Conservation (phyloP, 2,113 vertebrate genomes). For the Chloroceryle aenea region DNA sequence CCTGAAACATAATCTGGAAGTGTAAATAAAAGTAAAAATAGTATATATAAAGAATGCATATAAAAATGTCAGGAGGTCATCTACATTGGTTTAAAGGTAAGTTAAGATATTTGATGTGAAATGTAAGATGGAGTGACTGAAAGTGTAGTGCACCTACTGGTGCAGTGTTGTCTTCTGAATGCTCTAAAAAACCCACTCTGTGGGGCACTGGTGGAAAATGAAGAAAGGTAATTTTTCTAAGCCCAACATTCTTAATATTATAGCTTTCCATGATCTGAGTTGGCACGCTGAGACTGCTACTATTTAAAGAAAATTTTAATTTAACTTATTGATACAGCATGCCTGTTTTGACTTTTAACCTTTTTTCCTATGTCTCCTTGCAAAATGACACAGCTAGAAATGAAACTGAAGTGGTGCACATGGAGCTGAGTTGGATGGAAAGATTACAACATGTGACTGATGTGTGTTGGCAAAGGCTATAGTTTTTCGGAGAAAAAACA, state of each 20-base stretch:
- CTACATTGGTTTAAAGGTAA: not conserved
- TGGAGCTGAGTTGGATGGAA: not conserved
- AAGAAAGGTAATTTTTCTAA: not conserved
- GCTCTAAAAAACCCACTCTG: not conserved
- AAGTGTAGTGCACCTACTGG: not conserved
- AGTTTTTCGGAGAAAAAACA: not conserved
- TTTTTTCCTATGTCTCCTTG: not conserved
- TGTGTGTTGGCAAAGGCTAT: not conserved
- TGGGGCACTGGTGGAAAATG: not conserved
- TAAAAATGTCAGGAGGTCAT: not conserved
- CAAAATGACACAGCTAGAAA: not conserved
- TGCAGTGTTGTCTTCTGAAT: not conserved
- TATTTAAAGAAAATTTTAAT: not conserved
- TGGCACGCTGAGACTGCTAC: not conserved
- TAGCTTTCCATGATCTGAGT: not conserved
- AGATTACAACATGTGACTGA: not conserved
- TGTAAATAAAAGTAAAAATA: not conserved
- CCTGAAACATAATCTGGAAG: constrained; percentile 16
- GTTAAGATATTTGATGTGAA: not conserved
- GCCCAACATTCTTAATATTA: not conserved
- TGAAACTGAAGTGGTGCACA: not conserved
- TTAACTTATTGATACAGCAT: not conserved
- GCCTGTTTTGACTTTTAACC: not conserved
- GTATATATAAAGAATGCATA: not conserved
- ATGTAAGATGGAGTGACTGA: not conserved